Base-by-base conservation (phyloP, 2,888 invertebrate species). In the Mythimna lalbum region DNA sequence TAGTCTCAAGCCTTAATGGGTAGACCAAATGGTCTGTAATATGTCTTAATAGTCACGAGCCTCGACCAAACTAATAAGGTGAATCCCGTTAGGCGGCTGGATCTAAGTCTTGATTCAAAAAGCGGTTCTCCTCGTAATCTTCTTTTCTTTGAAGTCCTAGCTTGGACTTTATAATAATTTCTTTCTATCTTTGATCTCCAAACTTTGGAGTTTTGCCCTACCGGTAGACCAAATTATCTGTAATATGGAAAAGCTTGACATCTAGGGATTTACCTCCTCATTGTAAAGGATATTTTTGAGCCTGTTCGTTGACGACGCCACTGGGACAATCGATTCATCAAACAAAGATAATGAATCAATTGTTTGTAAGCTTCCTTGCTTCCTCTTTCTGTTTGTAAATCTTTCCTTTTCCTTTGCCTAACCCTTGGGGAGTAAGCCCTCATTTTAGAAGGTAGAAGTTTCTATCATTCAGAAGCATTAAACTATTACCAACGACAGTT, bases 401-500 rank as follows among this genome's bases (percentile, higher is more conserved):
- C 14, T 23, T 23, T 52, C 2, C 0, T 23, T 23, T 17, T 17
- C 52, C 23, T 53, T 5, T 17, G 23, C 17, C 6, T 27, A 19
- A 47, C 19, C 19, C 47, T 50, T n/a, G 0, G 21, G 21, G 50
- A 21, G n/a, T 50, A 50, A 55, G n/a, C 31, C 5, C 31, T 17
- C 10, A 10, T 10, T 55, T 57, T 21, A 12, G 17, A 12, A 60
- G 27, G 1, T 6, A 10, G 12, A 39, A 49, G 50, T 55, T 55
- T 9, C 7, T 43, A 23, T 50, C n/a, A 57, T 73, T 73, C 19
- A 21, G 52, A 52, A 43, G 23, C 6, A n/a, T 63, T 52, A 14
- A 68, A n/a, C 33, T 43, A 43, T 43, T 43, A 43, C 19, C 6
- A 43, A 43, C 21, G 39, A 56, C 39, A 33, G 33, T 52, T 63